Evolutionary conservation across 2,888 invertebrate species (phyloP), one percentile per base, ranked within the genome.

Genomic region (Melitaea athalia): DNA sequence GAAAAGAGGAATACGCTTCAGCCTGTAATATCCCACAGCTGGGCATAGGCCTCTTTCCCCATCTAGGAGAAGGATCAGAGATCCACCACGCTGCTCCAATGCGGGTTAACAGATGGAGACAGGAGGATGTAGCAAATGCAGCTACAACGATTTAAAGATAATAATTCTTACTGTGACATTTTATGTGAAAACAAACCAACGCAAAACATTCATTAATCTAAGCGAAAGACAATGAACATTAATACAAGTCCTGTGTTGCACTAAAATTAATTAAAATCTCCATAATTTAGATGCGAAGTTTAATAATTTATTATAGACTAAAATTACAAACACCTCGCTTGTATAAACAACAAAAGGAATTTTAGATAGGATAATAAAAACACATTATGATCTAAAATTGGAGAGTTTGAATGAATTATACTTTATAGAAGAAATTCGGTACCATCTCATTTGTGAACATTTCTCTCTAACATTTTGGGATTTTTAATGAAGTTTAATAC

Each of bases 251-350:
- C 53, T 53, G 12, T 31, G 14, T 33, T 53, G 53, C 53, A 53
- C 53, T 33, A 7, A 53, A 53, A 59, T 59, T 59, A 59, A 59
- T 59, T 59, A 45, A 24, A 45, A 45, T 45, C 59, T 59, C 10
- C 43, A 59, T 17, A 59, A 59, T 59, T 59, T 59, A 43, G 14
- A 45, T 11, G 38, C 45, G 17, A 15, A 59, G 17, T 59, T 59
- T 59, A 45, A 59, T 59, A 59, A 59, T 59, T 59, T 45, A 59
- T 14, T 12, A 31, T 53, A 53, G 31, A 43, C 45, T 59, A 59
- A 12, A 45, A 45, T 24, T 45, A 45, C 43, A 59, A 59, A 42
- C 12, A 59, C 17, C 43, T 17, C 14, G 24, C 24, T 45, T 59
- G 24, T 31, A 14, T 17, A 24, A 45, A 31, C 33, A 24, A 59